Base-by-base conservation (phyloP, 1,140 invertebrate genomes). In the Apis cerana region DNA sequence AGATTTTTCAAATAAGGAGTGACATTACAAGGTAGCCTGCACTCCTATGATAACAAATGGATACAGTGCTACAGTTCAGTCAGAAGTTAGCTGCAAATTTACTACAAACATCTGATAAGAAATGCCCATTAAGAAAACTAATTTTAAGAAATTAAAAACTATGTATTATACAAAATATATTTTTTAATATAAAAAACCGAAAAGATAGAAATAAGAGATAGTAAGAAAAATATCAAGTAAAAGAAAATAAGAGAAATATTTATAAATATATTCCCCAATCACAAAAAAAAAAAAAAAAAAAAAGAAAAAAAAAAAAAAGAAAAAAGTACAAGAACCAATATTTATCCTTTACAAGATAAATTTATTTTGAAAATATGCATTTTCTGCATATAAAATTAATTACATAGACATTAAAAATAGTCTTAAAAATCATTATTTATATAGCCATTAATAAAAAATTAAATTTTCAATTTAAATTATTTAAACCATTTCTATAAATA, bases 21-120 rank as follows among this genome's bases (percentile, higher is more conserved):
- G 89, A 89, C 88, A 89, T 82, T 84, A 89, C 91, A 93, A 94
- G 91, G 90, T 91, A 93, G 90, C 90, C 90, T 86, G 84, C 77
- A 90, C 85, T 89, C 88, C 72, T 84, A 90, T 80, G 87, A 84
- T 82, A 90, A 92, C 92, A 93, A 93, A 93, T 92, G 91, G 89
- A 92, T 90, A 92, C 91, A 92, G 90, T 88, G 91, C 91, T 92
- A 92, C 91, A 91, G 86, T 85, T 80, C 85, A 82, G 80, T 69
- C 74, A 69, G 62, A 89, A 85, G 71, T 83, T 86, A 85, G 76
- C 83, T 77, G 56, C 71, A 85, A 88, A 82, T 76, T 84, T 83
- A 83, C 83, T 85, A 80, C 89, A 88, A 91, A 90, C 89, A 93
- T 90, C 85, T 90, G 85, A 92, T 83, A 92, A 92, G 89, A 92